Evolutionary conservation across 2,888 invertebrate genomes (phyloP), one percentile per base, ranked within the genome.

Genomic region (Thumatha senex): DNA sequence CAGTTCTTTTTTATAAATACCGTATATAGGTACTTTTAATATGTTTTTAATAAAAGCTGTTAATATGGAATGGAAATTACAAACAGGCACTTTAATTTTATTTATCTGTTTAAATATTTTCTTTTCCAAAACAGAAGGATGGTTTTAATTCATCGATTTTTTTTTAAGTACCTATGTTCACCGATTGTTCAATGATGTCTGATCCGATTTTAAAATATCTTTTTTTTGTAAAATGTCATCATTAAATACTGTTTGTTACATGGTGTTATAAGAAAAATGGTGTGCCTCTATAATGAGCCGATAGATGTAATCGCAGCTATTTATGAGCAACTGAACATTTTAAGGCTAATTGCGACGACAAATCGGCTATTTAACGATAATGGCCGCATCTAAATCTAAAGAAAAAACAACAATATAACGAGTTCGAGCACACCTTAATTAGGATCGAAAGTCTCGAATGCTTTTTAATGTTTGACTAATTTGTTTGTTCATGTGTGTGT

Each of bases 391-490:
- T 72, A 80, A 82, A 81, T 80, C 73, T 75, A 61, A 83, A 72
- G 69, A 76, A 70, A 66, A 67, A 64, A 63, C 60, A 67, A 76
- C 70, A 71, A 71, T 72, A 76, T 72, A 76, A 78, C 71, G 67
- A 78, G 61, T 63, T 56, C 46, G 68, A 72, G 74, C 76, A 67
- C 78, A 70, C 78, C 84, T 84, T 85, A 85, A 89, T 87, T 88
- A 84, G 78, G 72, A 80, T 84, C 81, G 86, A 85, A 87, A 84
- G 84, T 84, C 72, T 76, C 73, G 61, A 80, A 80, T 76, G 75
- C 66, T 78, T 64, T 81, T 82, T 83, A 85, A 87, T 82, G 85
- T 80, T 76, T 76, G 63, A 80, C 84, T 87, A 86, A 87, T 86
- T 80, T 83, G 83, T 85, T 83, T 81, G 78, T 80, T 78, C 55